Percentiles rank a stretch among this genome's conserved stretches.
Conservation (phyloP, 2,888 invertebrate genomes). For the Cryptosula pallasiana region DNA sequence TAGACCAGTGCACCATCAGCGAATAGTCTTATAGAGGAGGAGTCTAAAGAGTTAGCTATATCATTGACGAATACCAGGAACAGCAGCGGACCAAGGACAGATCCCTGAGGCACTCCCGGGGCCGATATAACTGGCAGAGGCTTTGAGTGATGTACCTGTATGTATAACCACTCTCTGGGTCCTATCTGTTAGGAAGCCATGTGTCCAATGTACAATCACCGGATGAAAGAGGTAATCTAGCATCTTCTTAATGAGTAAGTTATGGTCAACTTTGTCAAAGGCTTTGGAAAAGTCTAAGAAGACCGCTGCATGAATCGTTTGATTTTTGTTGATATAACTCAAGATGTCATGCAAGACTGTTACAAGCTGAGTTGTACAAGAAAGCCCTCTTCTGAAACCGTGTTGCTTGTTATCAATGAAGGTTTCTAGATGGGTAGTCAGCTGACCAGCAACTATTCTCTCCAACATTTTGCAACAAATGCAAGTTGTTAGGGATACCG, state of each 20-base stretch:
- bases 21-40: background rate
- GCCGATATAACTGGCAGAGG: conserved; percentile 10
- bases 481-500: no score
- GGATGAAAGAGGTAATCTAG: no score
- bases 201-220: no score
- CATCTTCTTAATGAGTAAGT: no score
- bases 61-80: background rate
- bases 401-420: background rate
- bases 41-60: background rate
- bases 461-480: conserved; percentile 2
- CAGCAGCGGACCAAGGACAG: background rate
- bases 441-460: background rate
- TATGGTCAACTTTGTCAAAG: background rate
- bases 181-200: no score
- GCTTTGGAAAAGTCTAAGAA: background rate
- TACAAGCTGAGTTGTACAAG: no score
- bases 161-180: no score
- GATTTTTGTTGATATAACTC: no score
- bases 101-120: conserved; percentile 1
- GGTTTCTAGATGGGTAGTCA: background rate
- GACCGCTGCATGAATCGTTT: no score
- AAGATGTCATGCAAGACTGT: no score
- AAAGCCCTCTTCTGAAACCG: background rate
- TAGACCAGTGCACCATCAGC: background rate
- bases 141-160: no score